These are phyloP conservation scores for Encarsia formosa DNA, from an alignment of 2,888 invertebrate species.

Conservation along the genomic window DNA sequence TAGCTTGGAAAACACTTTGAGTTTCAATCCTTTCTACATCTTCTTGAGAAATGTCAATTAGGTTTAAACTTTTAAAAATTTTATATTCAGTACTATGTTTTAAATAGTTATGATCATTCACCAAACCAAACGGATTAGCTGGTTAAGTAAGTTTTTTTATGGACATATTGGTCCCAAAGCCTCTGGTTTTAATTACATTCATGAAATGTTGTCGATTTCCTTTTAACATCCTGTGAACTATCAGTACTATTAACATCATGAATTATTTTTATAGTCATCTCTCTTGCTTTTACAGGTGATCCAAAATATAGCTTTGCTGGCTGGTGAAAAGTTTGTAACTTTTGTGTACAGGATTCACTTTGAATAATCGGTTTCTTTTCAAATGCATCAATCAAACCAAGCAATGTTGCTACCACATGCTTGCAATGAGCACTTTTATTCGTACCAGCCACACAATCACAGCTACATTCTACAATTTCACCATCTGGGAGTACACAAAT, in stretches of 20 bases:
- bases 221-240: not conserved
- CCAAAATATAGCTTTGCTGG: not conserved
- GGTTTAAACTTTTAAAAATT: not conserved
- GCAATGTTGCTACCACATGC: too few relatives aligned
- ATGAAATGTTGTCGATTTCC: slow-evolving; percentile 4
- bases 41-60: not conserved
- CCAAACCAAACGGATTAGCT: not conserved
- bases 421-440: slow-evolving; percentile 3
- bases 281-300: not conserved
- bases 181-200: not conserved
- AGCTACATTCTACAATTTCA: not conserved
- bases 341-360: not conserved
- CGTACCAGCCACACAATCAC: slow-evolving; percentile 22
- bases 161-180: not conserved
- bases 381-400: not conserved
- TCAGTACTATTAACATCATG: not conserved
- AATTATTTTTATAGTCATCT: not conserved
- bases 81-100: not conserved
- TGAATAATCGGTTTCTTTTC: not conserved
- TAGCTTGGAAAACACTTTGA: not conserved
- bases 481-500: not conserved
- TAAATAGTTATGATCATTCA: not conserved
- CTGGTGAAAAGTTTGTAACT: not conserved
- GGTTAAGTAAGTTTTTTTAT: not conserved
- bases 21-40: not conserved